Base-by-base conservation (phyloP, 2,888 invertebrate genomes). In the Ectemnius cavifrons region DNA sequence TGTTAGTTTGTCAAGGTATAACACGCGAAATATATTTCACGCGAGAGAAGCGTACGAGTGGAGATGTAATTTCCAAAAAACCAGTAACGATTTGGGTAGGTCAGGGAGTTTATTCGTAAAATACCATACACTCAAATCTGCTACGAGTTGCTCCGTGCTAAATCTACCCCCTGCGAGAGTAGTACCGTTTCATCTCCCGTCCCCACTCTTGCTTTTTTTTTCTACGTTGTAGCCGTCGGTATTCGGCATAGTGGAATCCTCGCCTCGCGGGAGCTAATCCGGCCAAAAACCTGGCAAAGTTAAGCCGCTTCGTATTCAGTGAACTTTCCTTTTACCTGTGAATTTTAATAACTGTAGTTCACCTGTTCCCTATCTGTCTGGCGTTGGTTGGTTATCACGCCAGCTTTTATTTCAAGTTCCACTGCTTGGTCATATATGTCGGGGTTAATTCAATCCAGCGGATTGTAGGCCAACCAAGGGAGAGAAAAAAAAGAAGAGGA, bases 81-180 rank as follows among this genome's bases (percentile, higher is more conserved):
- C 72, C 76, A 46, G 70, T 67, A 75, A 77, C 61, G 77, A 69
- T 71, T 75, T 62, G 75, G 72, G 75, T 56, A 72, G 72, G 77
- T 86, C 82, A 72, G 80, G 81, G 84, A 86, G 85, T 86, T 86
- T 85, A 81, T 84, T 78, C 81, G 84, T 87, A 85, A 87, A 86
- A 87, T 85, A 86, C 84, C 75, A 79, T 81, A 83, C 84, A 83
- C 69, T 71, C 74, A 60, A 61, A 61, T 47, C 63, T 66, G 37
- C 70, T 73, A 61, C 58, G 37, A 59, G 63, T 67, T 27, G 71
- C 73, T 80, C 37, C 65, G 72, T 70, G 82, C 71, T 73, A 79
- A 65, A 71, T 78, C 71, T 72, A 62, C 77, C 67, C 76, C 70
- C 65, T 66, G 59, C 37, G 11, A 37, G 37, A 37, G 37, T 37